A percentile compares a stretch with the other conserved stretches of the same genome.
These are phyloP conservation scores for Allobates femoralis DNA, from an alignment of 2,797 vertebrate genomes.

Conservation along the genomic window DNA sequence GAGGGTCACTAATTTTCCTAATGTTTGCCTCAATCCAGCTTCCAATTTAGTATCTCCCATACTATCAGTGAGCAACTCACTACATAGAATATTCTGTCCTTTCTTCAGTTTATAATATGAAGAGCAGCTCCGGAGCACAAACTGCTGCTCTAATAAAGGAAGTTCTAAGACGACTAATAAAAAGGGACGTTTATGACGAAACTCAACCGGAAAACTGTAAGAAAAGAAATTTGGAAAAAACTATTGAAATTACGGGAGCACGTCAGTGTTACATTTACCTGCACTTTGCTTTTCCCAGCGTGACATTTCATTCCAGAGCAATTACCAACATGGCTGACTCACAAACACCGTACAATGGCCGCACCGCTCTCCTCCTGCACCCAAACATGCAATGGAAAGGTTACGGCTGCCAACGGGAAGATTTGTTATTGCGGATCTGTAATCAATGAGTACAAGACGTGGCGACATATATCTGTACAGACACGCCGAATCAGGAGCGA, in stretches of 20 bases:
- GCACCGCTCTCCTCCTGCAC: neutral
- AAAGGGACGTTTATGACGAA: neutral
- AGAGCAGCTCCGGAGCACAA: neutral
- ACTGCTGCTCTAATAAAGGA: neutral
- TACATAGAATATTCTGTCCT: no score
- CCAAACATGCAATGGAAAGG: slow-evolving; percentile 10
- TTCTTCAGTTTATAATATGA: neutral
- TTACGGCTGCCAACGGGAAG: slow-evolving; percentile 9
- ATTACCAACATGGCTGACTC: slow-evolving; percentile 42
- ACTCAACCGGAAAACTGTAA: neutral
- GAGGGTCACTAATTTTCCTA: no score
- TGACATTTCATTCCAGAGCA: slow-evolving; percentile 44
- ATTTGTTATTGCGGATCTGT: slow-evolving; percentile 28
- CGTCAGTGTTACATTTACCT: slow-evolving; percentile 8
- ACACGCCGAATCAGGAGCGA: slow-evolving; percentile 26
- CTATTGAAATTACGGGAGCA: slow-evolving; percentile 17
- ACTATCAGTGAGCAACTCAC: no score
- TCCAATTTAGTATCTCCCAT: no score
- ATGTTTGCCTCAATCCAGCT: no score
- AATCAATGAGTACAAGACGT: slow-evolving; percentile 41
- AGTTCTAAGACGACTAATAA: neutral
- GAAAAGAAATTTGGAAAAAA: neutral
- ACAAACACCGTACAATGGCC: neutral
- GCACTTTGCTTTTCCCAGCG: slow-evolving; percentile 17
- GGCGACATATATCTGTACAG: neutral